A percentile compares a stretch with the other conserved stretches of the same genome.
phyloP scores from a whole-genome alignment of 2,113 vertebrate species.

The Rynchops niger region DNA sequence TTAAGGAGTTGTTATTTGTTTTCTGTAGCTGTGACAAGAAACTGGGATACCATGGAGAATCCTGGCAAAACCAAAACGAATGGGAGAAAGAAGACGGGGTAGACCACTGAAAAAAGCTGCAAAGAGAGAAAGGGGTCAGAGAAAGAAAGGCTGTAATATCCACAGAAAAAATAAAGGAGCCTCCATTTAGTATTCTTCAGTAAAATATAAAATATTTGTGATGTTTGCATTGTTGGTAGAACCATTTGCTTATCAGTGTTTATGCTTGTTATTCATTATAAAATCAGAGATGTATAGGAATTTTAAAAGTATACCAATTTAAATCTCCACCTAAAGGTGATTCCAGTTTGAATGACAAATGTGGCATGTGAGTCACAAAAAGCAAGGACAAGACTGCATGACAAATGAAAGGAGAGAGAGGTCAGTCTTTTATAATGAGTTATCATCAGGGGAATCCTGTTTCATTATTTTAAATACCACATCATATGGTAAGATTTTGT shows the following conservation, averaged over 20 bases:
- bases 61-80: background rate
- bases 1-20: background rate
- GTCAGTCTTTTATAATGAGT: background rate
- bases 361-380: background rate
- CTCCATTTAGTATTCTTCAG: background rate
- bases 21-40: background rate
- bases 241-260: background rate
- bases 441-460: background rate
- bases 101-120: background rate
- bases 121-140: background rate
- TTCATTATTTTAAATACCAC: background rate
- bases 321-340: background rate
- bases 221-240: background rate
- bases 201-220: background rate
- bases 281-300: background rate
- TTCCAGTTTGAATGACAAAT: background rate
- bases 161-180: background rate
- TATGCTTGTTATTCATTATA: background rate
- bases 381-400: background rate
- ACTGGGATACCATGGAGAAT: fast-evolving
- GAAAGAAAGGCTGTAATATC: background rate
- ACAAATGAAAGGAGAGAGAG: background rate
- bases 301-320: background rate
- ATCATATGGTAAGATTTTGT: background rate
- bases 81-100: background rate